phyloP scores from a whole-genome alignment of 2,113 vertebrate species.

The Diadophis punctatus region DNA sequence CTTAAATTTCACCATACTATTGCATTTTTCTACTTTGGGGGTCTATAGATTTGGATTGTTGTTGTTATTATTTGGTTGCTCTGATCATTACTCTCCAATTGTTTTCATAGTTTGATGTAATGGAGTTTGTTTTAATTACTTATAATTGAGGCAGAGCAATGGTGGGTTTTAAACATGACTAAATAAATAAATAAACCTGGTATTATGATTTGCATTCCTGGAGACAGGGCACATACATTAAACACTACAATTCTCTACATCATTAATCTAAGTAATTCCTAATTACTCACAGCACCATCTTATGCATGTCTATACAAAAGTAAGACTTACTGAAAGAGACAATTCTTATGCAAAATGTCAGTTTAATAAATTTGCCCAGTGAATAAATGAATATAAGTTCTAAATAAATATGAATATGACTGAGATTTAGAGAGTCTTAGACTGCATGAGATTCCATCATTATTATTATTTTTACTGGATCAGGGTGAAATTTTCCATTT shows the following conservation, averaged over 20 bases:
- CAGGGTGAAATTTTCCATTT: neutral
- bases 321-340: neutral
- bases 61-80: neutral
- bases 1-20: neutral
- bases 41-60: neutral
- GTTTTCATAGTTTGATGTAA: neutral
- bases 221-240: neutral
- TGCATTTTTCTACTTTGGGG: neutral
- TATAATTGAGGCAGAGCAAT: neutral
- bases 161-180: neutral
- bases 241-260: neutral
- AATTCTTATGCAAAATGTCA: neutral
- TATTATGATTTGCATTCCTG: neutral
- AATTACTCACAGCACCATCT: neutral
- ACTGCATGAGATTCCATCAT: neutral
- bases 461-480: slow-evolving; percentile 10
- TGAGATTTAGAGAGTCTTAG: slow-evolving; percentile 2
- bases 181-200: neutral
- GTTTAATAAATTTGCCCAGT: neutral
- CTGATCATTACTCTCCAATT: neutral
- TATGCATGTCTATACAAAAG: neutral
- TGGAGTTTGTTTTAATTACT: neutral
- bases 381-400: neutral
- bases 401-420: slow-evolving; percentile 29
- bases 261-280: neutral